Conservation (phyloP, 2,113 vertebrate genomes). For the Psophia crepitans region DNA sequence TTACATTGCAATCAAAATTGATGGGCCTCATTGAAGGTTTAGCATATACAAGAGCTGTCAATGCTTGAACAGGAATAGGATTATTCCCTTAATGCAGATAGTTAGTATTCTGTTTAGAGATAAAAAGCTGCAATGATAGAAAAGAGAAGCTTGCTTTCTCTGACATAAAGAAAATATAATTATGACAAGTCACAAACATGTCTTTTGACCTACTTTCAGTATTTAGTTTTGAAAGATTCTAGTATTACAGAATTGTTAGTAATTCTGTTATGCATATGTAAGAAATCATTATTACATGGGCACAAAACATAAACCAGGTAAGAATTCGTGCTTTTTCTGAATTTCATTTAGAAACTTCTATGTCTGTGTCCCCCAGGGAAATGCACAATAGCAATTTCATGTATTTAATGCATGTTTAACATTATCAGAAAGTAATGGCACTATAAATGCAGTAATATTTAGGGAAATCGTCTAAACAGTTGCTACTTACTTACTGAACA, state of each 20-base stretch:
- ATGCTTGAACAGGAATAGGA: conserved; percentile 9
- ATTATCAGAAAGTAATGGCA: not conserved
- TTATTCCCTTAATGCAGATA: conserved; percentile 45
- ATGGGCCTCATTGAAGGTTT: conserved; percentile 25
- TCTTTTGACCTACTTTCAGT: not conserved
- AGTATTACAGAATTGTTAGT: not conserved
- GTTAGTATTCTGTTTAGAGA: conserved; percentile 46
- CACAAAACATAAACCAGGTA: not conserved
- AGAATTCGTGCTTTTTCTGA: not conserved
- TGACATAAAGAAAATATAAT: not conserved
- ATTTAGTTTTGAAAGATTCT: not conserved
- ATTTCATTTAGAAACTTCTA: not conserved
- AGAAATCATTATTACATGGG: not conserved
- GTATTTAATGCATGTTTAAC: not conserved
- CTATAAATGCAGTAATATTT: not conserved
- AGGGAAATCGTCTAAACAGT: not conserved
- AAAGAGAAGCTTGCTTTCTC: not conserved
- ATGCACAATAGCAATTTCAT: not conserved
- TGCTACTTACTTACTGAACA: not conserved
- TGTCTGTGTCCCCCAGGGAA: not conserved
- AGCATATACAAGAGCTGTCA: conserved; percentile 5
- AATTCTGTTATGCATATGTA: not conserved
- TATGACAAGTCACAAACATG: not conserved
- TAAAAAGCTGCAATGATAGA: not conserved
- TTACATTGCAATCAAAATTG: conserved; percentile 47